Evolutionary conservation across 2,797 vertebrate species (phyloP).

Genomic region (Manis javanica): DNA sequence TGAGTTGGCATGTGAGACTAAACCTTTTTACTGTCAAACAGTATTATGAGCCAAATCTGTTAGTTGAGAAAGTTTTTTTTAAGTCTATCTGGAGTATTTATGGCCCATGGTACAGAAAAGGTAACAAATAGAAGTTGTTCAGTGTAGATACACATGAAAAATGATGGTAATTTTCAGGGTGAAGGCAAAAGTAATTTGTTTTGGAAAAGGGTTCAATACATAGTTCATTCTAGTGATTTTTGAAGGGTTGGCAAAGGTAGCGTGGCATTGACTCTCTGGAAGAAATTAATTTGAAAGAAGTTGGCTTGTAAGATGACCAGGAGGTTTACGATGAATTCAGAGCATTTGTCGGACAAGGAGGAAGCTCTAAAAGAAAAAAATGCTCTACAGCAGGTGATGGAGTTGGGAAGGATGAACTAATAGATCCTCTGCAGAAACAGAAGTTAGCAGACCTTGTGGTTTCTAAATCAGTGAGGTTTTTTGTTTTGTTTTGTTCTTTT

Average conservation of each 20-base stretch:
- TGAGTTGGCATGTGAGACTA: neutral
- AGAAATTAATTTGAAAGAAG: conserved; percentile 40
- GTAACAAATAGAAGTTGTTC: conserved; percentile 8
- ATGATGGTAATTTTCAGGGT: neutral
- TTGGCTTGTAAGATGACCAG: neutral
- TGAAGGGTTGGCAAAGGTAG: conserved; percentile 10
- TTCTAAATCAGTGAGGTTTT: neutral
- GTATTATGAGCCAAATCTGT: neutral
- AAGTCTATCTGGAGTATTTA: neutral
- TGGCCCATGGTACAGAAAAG: neutral
- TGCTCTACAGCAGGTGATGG: neutral
- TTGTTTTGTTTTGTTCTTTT: neutral
- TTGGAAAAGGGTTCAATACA: neutral
- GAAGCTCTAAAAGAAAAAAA: conserved; percentile 12
- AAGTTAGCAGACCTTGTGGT: neutral
- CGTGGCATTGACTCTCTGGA: conserved; percentile 27
- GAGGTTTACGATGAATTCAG: conserved; percentile 41
- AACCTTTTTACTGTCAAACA: neutral
- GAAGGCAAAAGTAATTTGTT: neutral
- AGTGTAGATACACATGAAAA: neutral
- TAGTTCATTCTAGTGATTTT: conserved; percentile 31
- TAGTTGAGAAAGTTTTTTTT: neutral
- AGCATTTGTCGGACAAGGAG: neutral
- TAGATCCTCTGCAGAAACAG: neutral
- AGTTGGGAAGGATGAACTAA: neutral